These are phyloP conservation scores for Tretioscincus oriximinensis DNA, from an alignment of 2,113 vertebrate genomes.

Conservation along the genomic window DNA sequence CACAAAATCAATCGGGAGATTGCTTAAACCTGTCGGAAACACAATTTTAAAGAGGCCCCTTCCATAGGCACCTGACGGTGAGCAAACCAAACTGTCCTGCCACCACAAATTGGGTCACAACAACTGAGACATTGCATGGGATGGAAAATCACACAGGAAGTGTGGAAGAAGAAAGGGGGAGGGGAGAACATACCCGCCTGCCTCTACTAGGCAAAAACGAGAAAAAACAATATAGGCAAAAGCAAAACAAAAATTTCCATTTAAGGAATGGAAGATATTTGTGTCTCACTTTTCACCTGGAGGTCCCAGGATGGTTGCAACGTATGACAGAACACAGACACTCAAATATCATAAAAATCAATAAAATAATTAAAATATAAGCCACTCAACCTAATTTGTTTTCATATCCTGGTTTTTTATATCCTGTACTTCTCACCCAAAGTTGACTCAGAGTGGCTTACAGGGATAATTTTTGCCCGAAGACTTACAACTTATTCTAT, in stretches of 20 bases:
- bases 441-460: no score
- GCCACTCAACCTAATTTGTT: no score
- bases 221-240: neutral
- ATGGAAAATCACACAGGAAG: constrained; percentile 56
- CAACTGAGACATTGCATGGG: constrained; percentile 1
- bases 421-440: no score
- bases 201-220: neutral
- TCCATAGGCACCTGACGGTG: neutral
- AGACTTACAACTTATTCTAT: no score
- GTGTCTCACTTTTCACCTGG: no score
- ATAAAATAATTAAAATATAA: neutral
- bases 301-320: no score
- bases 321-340: no score
- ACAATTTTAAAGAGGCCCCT: neutral
- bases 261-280: neutral
- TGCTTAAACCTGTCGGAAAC: constrained; percentile 51
- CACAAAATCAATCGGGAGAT: constrained; percentile 51
- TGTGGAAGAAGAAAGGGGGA: neutral
- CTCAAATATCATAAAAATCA: no score
- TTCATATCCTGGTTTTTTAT: no score
- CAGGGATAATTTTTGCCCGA: no score
- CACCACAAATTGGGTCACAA: neutral
- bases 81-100: accelerated
- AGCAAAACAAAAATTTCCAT: neutral
- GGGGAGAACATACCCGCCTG: neutral